These are phyloP conservation scores for Augochlora pura DNA, from an alignment of 1,140 invertebrate genomes.

Conservation along the genomic window DNA sequence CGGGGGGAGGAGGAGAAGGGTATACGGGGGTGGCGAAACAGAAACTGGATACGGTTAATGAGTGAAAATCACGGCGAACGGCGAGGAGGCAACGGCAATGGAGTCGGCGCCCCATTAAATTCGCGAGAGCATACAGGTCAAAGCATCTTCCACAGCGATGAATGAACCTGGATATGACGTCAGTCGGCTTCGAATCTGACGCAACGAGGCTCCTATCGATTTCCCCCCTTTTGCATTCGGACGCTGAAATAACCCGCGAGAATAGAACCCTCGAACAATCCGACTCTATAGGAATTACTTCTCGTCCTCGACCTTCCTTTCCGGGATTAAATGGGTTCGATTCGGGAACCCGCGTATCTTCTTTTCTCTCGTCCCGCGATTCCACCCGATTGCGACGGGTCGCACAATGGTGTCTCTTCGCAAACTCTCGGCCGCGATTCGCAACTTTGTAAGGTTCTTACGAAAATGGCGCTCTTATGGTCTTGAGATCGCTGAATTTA, in stretches of 20 bases:
- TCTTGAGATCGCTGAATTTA: too few species aligned
- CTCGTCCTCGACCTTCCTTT: not conserved
- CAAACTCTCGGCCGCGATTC: not conserved
- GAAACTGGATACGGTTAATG: not conserved
- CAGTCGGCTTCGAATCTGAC: slow-evolving; percentile 16
- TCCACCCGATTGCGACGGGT: not conserved
- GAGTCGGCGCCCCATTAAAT: too few species aligned
- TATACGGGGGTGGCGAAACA: not conserved
- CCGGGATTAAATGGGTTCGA: not conserved
- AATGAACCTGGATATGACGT: slow-evolving; percentile 46
- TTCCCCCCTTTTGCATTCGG: slow-evolving; percentile 18
- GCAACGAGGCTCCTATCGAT: slow-evolving; percentile 30
- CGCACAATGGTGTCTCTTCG: too few species aligned
- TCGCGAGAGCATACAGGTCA: slow-evolving; percentile 1
- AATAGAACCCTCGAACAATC: not conserved
- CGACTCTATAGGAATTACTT: not conserved
- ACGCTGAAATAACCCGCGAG: not conserved
- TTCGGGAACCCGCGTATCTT: not conserved
- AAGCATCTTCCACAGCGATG: slow-evolving; percentile 20
- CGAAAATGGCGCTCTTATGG: too few species aligned
- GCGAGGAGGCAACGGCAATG: too few species aligned
- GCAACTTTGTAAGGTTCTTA: too few species aligned
- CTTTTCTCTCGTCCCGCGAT: not conserved
- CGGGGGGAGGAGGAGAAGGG: too few species aligned
- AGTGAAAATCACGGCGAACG: not conserved